Evolutionary conservation across 2,113 vertebrate species (phyloP).

Genomic region (Tenebrosternarchus preto): DNA sequence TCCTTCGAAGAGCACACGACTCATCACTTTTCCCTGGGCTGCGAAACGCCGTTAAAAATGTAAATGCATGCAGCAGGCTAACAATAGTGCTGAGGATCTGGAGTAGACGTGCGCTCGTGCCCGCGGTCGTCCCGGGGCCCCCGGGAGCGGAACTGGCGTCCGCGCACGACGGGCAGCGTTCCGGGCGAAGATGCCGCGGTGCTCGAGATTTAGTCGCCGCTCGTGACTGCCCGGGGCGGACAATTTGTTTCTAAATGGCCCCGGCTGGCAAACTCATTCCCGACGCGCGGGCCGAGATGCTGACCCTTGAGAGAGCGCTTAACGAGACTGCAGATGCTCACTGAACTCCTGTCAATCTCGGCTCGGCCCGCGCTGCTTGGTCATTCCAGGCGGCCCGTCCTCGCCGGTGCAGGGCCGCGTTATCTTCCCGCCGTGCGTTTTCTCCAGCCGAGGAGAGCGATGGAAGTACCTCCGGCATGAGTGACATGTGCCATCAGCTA

Average conservation of each 20-base stretch:
- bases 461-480: slow-evolving; percentile 40
- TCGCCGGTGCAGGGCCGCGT: slow-evolving; percentile 18
- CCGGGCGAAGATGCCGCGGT: slow-evolving; percentile 16
- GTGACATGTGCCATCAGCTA: slow-evolving; percentile 47
- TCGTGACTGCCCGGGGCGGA: slow-evolving; percentile 44
- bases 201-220: slow-evolving; percentile 24
- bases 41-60: slow-evolving; percentile 22
- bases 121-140: neutral
- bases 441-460: slow-evolving; percentile 11
- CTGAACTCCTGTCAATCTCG: slow-evolving; percentile 56
- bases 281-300: slow-evolving; percentile 45
- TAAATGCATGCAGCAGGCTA: slow-evolving; percentile 10
- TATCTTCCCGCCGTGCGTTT: neutral
- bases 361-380: slow-evolving; percentile 42
- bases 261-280: slow-evolving; percentile 58
- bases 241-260: slow-evolving; percentile 63
- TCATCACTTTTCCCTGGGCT: slow-evolving; percentile 38
- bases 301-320: slow-evolving; percentile 53
- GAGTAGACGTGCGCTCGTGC: neutral
- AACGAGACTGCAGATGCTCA: slow-evolving; percentile 57
- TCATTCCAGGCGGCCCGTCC: slow-evolving; percentile 44
- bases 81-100: neutral
- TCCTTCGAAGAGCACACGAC: slow-evolving; percentile 39
- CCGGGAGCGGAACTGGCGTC: neutral
- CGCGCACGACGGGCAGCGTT: slow-evolving; percentile 25